A percentile compares a stretch with the other conserved stretches of the same genome.
phyloP scores from a whole-genome alignment of 2,113 vertebrate species.

The Siniperca chuatsi region DNA sequence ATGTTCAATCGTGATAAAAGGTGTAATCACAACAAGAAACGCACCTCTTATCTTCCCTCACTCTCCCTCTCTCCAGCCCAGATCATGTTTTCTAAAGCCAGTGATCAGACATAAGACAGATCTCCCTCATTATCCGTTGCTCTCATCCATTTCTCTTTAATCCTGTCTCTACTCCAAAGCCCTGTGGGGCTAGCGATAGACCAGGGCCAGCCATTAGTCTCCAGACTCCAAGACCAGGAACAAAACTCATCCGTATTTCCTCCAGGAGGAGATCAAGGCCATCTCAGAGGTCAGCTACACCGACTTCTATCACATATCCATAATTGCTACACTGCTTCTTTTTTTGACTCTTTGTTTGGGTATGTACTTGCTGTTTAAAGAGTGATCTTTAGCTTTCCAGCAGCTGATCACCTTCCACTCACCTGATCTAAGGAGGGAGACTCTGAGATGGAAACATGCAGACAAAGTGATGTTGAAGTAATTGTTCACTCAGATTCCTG shows the following conservation, averaged over 20 bases:
- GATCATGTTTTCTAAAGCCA: conserved; percentile 74
- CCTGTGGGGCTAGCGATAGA: conserved; percentile 61
- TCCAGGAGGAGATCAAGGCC: conserved; percentile 56
- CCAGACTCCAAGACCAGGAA: conserved; percentile 38
- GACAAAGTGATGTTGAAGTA: conserved; percentile 12
- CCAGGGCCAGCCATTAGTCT: conserved; percentile 69
- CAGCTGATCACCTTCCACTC: not conserved
- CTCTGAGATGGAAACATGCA: not conserved
- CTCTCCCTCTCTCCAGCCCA: conserved; percentile 35
- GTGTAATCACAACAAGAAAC: conserved; percentile 59
- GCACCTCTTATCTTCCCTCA: conserved; percentile 56
- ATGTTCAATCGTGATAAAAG: conserved; percentile 46
- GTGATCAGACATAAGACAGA: conserved; percentile 78
- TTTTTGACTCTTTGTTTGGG: not conserved
- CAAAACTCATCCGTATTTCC: conserved; percentile 53
- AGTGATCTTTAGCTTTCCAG: conserved; percentile 23
- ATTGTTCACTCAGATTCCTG: conserved; percentile 32
- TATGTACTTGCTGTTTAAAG: conserved; percentile 7
- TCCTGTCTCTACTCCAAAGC: conserved; percentile 67
- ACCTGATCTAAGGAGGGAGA: not conserved
- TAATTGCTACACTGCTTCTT: conserved; percentile 18
- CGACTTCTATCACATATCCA: conserved; percentile 16
- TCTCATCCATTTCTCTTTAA: conserved; percentile 76
- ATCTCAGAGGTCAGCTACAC: conserved; percentile 44
- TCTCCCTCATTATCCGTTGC: conserved; percentile 77